Evolutionary conservation across 2,113 vertebrate genomes (phyloP), one percentile per base, ranked within the genome.

Genomic region (Scortum barcoo): DNA sequence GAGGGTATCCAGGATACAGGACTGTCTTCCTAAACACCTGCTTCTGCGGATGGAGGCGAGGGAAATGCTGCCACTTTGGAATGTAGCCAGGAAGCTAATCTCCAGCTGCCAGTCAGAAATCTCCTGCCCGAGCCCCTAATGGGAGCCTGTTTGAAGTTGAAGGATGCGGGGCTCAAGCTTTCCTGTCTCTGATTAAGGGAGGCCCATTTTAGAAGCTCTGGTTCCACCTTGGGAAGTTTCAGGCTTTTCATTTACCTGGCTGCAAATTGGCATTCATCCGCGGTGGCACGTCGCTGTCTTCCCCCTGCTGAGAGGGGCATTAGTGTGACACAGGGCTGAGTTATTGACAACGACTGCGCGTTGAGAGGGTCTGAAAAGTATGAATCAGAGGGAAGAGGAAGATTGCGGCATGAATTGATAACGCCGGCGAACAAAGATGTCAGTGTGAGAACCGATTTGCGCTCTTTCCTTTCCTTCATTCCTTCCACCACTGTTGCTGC

Each of bases 41-140:
- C 78, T 38, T 74, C 24, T 26, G 28, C 0, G 19, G 56, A 78
- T 7, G 50, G 26, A 79, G 5, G 20, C 69, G 44, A 57, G 20
- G 80, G 51, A 50, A 80, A 56, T 2, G 51, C 40, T 46, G 71
- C 50, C 73, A n/a, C 20, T 72, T 30, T 81, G 86, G 73, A 86
- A 80, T 65, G 73, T 22, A 73, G 73, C 78, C 87, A 88, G 83
- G 72, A 86, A 75, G 62, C 38, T 57, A 67, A 85, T 85, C 83
- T 88, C 54, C 56, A 20, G 40, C 51, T 62, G 76, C 46, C 62
- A 74, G 72, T 75, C 66, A 70, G 62, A 87, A 58, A 70, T 72
- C 83, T 89, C 72, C 68, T 42, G 61, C 72, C 68, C 36, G 48
- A 88, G 81, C 72, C 60, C 24, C 71, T 63, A 76, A 82, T 60